Conservation (phyloP, 2,113 vertebrate species). For the Corythornis cristatus region DNA sequence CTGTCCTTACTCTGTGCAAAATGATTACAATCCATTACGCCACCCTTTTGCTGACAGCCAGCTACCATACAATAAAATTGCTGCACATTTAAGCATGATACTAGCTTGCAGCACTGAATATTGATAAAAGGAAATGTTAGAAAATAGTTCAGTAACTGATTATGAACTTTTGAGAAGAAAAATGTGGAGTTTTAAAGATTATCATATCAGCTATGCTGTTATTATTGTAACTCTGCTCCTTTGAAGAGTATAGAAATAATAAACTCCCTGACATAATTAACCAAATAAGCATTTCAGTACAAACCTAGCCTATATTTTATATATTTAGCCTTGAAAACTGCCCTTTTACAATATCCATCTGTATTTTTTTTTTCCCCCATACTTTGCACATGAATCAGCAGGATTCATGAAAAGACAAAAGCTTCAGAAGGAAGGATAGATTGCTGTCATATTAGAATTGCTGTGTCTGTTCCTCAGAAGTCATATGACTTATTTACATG, state of each 20-base stretch:
- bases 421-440: conserved; percentile 1
- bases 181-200: conserved; percentile 12
- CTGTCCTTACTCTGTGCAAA: conserved; percentile 80
- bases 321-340: not conserved
- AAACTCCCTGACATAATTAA: not conserved
- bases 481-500: conserved; percentile 47
- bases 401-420: too few species aligned
- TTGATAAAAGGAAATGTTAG: conserved; percentile 36
- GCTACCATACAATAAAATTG: conserved; percentile 77
- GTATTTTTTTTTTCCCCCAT: not conserved
- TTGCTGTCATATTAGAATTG: conserved; percentile 53
- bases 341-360: not conserved
- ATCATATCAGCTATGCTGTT: not conserved
- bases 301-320: conserved; percentile 24
- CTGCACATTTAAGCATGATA: conserved; percentile 76
- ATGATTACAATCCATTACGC: conserved; percentile 87
- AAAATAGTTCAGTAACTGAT: conserved; percentile 13
- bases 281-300: not conserved
- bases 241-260: not conserved
- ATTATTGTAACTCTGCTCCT: not conserved
- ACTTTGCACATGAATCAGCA: conserved; percentile 1
- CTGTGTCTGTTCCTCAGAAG: conserved; percentile 17
- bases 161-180: conserved; percentile 5
- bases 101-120: conserved; percentile 36
- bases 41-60: conserved; percentile 85